phyloP scores from a whole-genome alignment of 2,113 vertebrate species.

The Leucoraja erinaceus region DNA sequence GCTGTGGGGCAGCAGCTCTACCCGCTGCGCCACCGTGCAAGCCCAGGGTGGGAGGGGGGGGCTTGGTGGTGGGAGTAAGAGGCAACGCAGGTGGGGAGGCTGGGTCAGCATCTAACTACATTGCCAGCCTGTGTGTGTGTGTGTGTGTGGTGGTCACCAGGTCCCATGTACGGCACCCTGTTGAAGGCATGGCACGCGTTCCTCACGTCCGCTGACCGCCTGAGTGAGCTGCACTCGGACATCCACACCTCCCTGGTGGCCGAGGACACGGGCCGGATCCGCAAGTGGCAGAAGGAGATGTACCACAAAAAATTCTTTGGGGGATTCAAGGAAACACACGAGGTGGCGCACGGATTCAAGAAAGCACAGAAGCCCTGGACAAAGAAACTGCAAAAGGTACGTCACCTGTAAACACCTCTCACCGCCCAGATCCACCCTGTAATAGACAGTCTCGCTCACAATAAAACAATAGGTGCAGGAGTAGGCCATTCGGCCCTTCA shows the following conservation, averaged over 20 bases:
- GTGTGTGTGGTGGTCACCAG: slow-evolving; percentile 43
- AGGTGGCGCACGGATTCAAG: slow-evolving; percentile 58
- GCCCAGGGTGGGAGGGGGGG: no score
- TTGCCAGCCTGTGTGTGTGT: background rate
- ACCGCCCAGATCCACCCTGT: no score
- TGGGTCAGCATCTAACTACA: background rate
- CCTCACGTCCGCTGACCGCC: slow-evolving; percentile 64
- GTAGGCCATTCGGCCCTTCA: no score
- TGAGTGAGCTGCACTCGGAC: slow-evolving; percentile 61
- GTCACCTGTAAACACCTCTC: background rate
- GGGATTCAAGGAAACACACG: slow-evolving; percentile 65
- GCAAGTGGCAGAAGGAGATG: slow-evolving; percentile 65
- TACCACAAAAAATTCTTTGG: slow-evolving; percentile 70
- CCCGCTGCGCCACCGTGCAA: no score
- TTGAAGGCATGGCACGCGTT: slow-evolving; percentile 71
- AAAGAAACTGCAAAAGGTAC: slow-evolving; percentile 67
- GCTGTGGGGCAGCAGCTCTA: no score
- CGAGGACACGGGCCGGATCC: slow-evolving; percentile 62
- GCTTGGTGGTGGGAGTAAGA: no score
- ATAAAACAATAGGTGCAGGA: no score
- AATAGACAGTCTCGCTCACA: no score
- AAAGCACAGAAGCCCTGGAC: slow-evolving; percentile 72
- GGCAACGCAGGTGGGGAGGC: no score
- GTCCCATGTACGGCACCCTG: slow-evolving; percentile 69
- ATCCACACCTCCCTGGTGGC: slow-evolving; percentile 61